Base-by-base conservation (phyloP, 2,797 vertebrate genomes). In the Danio aesculapii region DNA sequence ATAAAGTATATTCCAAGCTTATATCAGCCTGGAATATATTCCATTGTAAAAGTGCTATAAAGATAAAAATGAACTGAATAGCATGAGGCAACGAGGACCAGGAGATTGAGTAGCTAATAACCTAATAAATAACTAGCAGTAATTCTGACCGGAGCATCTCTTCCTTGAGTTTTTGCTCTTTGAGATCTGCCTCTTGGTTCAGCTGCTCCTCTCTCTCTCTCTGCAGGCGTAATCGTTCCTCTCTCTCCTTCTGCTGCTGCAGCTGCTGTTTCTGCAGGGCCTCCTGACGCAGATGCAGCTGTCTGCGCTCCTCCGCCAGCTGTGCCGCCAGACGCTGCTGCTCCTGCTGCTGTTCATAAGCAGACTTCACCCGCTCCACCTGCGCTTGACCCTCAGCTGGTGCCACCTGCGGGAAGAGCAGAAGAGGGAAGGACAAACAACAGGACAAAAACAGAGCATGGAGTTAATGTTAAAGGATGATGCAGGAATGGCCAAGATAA, bases 331-430 rank as follows among this genome's bases (percentile, higher is more conserved):
- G 87, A 0, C 88, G 95, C 89, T 96, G 97, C 93, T 98, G 97
- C 83, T 98, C 96, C 89, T 94, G 89, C 86, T 97, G 97, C 82
- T 98, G 94, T 86, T 98, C 97, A 0, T 96, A 97, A 0, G 94
- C 89, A 0, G 96, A 93, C 77, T 93, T 96, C 55, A 87, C 82
- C 0, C 16, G 89, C 39, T 84, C 85, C 71, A 68, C 49, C 44
- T 12, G 53, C 41, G 49, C 44, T 57, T 78, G 77, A 0, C n/a
- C 62, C 16, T 71, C 46, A 16, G 12, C 59, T 57, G 70, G 47
- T 2, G 50, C 69, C 59, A 39, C 78, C 78, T 80, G 61, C 47
- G 11, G 52, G 69, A 13, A 21, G 61, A 76, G 17, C 49, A 55
- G 17, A 80, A 39, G 57, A 49, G 3, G 7, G 13, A 39, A 17